These are phyloP conservation scores for Taxidea taxus DNA, from an alignment of 2,113 vertebrate genomes.

Conservation along the genomic window DNA sequence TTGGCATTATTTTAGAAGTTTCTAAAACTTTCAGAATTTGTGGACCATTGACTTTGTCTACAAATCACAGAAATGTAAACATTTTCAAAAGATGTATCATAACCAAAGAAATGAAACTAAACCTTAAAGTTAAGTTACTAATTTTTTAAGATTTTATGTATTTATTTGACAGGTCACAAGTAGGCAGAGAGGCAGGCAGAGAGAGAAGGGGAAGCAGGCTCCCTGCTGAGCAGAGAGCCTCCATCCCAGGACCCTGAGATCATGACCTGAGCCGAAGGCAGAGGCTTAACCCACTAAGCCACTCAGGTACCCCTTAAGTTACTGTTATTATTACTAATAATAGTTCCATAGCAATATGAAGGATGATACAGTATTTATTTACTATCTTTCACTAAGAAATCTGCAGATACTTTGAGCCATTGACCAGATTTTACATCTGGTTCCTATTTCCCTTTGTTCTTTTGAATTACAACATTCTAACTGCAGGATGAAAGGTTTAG, in stretches of 20 bases:
- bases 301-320: neutral
- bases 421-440: neutral
- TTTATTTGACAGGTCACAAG: too few species aligned
- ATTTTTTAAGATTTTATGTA: too few species aligned
- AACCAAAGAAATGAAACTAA: neutral
- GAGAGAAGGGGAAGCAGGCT: too few species aligned
- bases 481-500: neutral
- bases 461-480: neutral
- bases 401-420: neutral
- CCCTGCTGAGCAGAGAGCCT: too few species aligned
- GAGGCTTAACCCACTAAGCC: too few species aligned
- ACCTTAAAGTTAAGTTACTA: neutral
- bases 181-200: too few species aligned
- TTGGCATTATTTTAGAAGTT: neutral
- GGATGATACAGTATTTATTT: neutral
- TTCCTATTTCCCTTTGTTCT: slow-evolving; percentile 21
- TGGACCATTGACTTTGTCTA: neutral
- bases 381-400: neutral
- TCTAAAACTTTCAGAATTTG: neutral
- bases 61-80: neutral
- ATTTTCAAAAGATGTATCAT: neutral
- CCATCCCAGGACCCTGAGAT: too few species aligned
- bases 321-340: neutral
- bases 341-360: neutral
- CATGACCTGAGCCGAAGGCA: too few species aligned